Base-by-base conservation (phyloP, 2,113 vertebrate genomes). In the Elaphurus davidianus region DNA sequence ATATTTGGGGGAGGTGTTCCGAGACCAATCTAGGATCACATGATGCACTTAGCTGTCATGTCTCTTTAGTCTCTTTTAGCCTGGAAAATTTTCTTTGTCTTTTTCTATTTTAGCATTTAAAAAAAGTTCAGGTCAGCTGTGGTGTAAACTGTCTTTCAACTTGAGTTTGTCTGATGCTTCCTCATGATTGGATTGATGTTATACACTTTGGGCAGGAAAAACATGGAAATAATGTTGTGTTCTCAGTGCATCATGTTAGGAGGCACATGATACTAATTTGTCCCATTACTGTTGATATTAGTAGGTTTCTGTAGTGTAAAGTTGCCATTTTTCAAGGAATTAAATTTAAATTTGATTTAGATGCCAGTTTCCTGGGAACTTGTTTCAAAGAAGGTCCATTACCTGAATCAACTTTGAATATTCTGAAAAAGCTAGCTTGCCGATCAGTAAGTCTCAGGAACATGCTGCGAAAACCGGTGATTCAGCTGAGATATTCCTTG, bases 341-440 rank as follows among this genome's bases (percentile, higher is more conserved):
- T 97, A 55, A 96, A 90, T 25, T 52, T 88, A 89, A 96, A 43
- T 94, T 78, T 92, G 54, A 62, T 21, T 82, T 83, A 93, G 36
- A 83, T 85, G 30, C 9, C 17, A 60, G 3, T 83, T 90, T 79
- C n/a, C 84, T 79, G 43, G 64, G 59, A 82, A 59, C 30, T 92
- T 95, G n/a, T 11, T 82, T 97, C 43, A 93, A 40, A 82, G 62
- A 14, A 87, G n/a, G 5, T 36, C 15, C 11, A 17, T 84, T 8
- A 67, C 30, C 23, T 5, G 59, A n/a, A 36, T 27, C n/a, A 97
- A n/a, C 40, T 96, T 47, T 89, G 76, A 28, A 45, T 36, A 33
- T 82, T 86, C 57, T 55, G 40, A 30, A 54, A 96, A 81, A 79
- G 7, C 21, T 76, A 59, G n/a, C 67, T 82, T 93, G 43, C 67